Base-by-base conservation (phyloP, 2,797 vertebrate species). In the Gadopsis marmoratus region DNA sequence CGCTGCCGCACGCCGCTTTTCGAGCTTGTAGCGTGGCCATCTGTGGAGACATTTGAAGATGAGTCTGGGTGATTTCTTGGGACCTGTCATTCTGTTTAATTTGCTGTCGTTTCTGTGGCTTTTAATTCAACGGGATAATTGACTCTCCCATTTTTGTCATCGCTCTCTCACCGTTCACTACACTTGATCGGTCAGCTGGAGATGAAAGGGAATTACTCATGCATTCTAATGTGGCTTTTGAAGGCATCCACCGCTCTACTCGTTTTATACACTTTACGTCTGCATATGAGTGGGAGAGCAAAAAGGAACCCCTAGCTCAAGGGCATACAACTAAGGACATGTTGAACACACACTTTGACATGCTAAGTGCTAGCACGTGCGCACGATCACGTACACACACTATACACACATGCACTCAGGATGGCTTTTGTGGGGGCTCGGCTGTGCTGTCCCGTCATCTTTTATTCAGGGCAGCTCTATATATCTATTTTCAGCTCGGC, bases 401-500 rank as follows among this genome's bases (percentile, higher is more conserved):
- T 6, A 0, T 56, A 55, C 73, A 77, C 37, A 5, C 54, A 48
- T 86, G 85, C 78, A 83, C 75, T 80, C 53, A 43, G 74, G 74
- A 35, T 64, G 68, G 76, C 81, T 90, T 89, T 84, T 82, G 84
- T 74, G 61, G 65, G 43, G 54, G 51, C 43, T 31, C 9, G 43
- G 71, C 83, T 47, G 53, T 35, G 83, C 61, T 14, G 56, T 76
- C 70, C 76, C 78, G 72, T 86, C 86, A 89, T 93, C 70, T 91
- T 92, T 93, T 83, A 93, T 91, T 90, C 86, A 93, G 79, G 50
- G n/a, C 61, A 5, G 54, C 76, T 81, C 79, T 78, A 64, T 71
- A 63, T 79, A 84, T 91, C 85, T 93, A 90, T 91, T 91, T 89
- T 86, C 84, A 85, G 85, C 87, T 78, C 45, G 39, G 74, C 83